phyloP scores from a whole-genome alignment of 2,797 vertebrate genomes.

The Clamator glandarius region DNA sequence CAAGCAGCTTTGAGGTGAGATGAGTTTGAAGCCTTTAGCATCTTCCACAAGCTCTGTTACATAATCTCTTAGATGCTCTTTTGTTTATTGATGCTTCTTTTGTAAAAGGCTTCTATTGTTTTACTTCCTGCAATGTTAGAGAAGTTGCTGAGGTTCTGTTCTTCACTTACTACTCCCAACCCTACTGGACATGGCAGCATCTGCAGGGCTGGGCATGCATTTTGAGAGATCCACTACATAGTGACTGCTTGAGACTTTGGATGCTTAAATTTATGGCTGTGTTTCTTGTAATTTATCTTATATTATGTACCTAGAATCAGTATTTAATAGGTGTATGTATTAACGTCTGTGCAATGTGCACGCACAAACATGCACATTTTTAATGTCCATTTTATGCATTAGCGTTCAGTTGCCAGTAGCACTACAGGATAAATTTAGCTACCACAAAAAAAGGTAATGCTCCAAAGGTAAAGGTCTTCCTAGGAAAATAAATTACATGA shows the following conservation, averaged over 20 bases:
- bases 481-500: neutral
- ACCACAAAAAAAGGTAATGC: neutral
- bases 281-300: neutral
- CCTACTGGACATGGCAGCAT: neutral
- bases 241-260: neutral
- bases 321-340: neutral
- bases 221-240: neutral
- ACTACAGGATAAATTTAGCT: neutral
- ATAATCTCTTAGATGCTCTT: neutral
- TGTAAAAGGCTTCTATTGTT: neutral
- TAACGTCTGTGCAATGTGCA: neutral
- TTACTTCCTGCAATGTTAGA: neutral
- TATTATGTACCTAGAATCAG: neutral
- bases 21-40: neutral
- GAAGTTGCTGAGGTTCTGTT: neutral
- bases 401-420: neutral
- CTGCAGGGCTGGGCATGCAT: neutral
- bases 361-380: rapidly evolving
- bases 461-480: neutral
- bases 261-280: neutral
- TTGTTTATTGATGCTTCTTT: neutral
- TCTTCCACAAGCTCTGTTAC: neutral
- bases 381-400: neutral
- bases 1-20: neutral
- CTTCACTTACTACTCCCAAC: neutral